Conservation (phyloP, 2,113 vertebrate genomes). For the Nettapus auritus region DNA sequence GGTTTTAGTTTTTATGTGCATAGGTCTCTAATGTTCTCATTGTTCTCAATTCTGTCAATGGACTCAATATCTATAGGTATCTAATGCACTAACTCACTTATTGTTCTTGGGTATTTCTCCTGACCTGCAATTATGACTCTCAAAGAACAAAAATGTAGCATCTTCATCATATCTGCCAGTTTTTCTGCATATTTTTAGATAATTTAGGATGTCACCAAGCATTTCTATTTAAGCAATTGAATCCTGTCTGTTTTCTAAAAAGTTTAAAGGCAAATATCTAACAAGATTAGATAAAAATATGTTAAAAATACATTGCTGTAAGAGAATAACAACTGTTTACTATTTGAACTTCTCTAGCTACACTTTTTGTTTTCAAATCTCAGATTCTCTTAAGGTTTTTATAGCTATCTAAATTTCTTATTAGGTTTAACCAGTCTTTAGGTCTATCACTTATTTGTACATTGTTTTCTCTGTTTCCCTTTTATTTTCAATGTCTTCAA, state of each 20-base stretch:
- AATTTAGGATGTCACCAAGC: neutral
- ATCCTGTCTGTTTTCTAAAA: neutral
- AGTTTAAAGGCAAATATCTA: neutral
- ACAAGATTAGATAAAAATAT: neutral
- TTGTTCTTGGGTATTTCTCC: neutral
- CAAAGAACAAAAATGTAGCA: neutral
- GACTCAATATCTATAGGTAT: neutral
- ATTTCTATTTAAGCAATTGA: neutral
- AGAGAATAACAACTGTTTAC: neutral
- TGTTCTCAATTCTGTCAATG: neutral
- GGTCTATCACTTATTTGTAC: neutral
- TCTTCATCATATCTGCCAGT: neutral
- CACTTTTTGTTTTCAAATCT: neutral
- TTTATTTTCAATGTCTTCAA: neutral
- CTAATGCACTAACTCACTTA: neutral
- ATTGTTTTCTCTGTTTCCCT: neutral
- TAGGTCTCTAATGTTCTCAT: neutral
- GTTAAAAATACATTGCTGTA: neutral
- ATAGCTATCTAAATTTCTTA: neutral
- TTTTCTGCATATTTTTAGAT: neutral
- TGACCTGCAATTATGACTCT: neutral
- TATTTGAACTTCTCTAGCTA: neutral
- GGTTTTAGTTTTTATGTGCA: neutral
- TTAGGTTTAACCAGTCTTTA: neutral
- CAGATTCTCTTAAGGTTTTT: neutral